Base-by-base conservation (phyloP, 2,888 invertebrate genomes). In the Malthinus seriepunctatus region DNA sequence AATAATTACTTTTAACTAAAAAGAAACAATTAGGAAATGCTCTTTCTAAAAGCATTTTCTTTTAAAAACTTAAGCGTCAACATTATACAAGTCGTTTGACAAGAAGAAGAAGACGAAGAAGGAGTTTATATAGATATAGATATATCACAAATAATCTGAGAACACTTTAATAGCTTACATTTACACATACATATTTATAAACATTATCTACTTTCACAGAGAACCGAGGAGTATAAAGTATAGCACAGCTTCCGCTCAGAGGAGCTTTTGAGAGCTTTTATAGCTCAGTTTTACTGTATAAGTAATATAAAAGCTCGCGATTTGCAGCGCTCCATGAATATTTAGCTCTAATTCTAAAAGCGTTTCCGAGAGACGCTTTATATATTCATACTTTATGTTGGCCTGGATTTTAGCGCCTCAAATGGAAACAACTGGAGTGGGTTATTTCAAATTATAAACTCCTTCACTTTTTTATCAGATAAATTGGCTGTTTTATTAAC, bases 251-350 rank as follows among this genome's bases (percentile, higher is more conserved):
- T 76, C 74, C 76, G 76, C 73, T 66, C 65, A 64, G 66, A 66
- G 67, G 71, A 71, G 75, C 73, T 73, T 73, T 73, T 67, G 76
- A 75, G 74, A 76, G 77, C 78, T 77, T 78, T 78, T 77, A 78
- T 76, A 74, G 76, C 76, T 70, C 77, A 76, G 67, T 62, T 62
- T 62, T 62, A 62, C 62, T 75, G 76, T 79, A 77, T 78, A 78
- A 79, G 78, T 78, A 76, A 78, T 78, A 79, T 78, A 78, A 78
- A 79, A 78, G 79, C 78, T 76, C 74, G 72, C 78, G 78, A 79
- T 79, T 78, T 78, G 77, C 78, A 77, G 77, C 76, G 74, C 75
- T 72, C 76, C 78, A 79, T 79, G 78, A 79, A 79, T 79, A 79
- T 79, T 79, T 78, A 79, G 77, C 75, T 76, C 73, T 77, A 77